These are phyloP conservation scores for Metopolophium dirhodum DNA, from an alignment of 1,140 invertebrate species.

Conservation along the genomic window DNA sequence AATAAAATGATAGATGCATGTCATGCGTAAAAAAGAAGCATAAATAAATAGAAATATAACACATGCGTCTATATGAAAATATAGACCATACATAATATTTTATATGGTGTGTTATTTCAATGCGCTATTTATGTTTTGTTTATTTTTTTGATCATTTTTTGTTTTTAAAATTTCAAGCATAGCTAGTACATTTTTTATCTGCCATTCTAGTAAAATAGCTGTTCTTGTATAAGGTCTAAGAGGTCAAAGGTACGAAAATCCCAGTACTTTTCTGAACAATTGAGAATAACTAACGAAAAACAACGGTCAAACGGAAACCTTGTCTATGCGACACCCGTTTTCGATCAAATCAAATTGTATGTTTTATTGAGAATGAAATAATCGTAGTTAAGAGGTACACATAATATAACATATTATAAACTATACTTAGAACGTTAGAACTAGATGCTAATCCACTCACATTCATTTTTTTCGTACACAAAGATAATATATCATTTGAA, in stretches of 20 bases:
- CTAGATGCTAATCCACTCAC: not conserved
- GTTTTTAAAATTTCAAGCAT: not conserved
- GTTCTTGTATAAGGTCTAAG: no score
- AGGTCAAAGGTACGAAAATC: no score
- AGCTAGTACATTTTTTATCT: not conserved
- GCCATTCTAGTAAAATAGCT: no score
- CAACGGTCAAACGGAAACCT: no score
- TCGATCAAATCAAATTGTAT: not conserved
- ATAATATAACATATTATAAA: no score
- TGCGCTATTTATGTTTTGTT: not conserved
- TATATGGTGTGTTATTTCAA: not conserved
- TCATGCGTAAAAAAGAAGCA: not conserved
- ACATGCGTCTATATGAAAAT: not conserved
- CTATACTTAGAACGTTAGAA: not conserved
- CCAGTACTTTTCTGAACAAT: no score
- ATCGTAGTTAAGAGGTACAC: no score
- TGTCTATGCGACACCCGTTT: no score
- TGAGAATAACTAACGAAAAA: no score
- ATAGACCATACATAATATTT: not conserved
- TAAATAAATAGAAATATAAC: conserved; percentile 12
- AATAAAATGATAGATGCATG: conserved; percentile 7
- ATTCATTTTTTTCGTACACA: not conserved
- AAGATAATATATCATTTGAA: not conserved
- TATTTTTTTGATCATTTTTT: not conserved
- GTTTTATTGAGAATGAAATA: not conserved